Evolutionary conservation across 2,113 vertebrate species (phyloP).

Genomic region (Prunella fulvescens): DNA sequence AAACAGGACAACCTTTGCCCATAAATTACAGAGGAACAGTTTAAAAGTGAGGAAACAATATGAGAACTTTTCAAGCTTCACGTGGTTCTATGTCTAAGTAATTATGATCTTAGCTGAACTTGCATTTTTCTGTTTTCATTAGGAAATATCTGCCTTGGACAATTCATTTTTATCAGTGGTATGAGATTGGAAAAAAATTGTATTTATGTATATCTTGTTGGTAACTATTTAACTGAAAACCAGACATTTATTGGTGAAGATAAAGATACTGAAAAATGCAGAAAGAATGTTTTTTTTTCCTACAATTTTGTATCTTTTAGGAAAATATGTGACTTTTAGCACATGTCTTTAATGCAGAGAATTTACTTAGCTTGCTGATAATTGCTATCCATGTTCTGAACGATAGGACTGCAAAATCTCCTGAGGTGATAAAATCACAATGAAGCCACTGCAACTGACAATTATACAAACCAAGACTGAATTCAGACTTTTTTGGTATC

Average conservation of each 20-base stretch:
- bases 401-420: neutral
- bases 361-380: neutral
- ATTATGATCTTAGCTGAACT: neutral
- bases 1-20: neutral
- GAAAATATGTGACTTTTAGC: neutral
- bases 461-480: neutral
- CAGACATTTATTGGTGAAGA: neutral
- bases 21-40: neutral
- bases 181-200: accelerated
- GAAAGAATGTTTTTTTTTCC: neutral
- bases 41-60: neutral
- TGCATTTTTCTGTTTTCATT: neutral
- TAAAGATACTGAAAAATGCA: neutral
- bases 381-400: neutral
- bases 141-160: neutral
- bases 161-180: neutral
- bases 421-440: neutral
- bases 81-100: neutral
- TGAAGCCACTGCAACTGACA: neutral
- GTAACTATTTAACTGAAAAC: neutral
- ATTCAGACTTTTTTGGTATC: neutral
- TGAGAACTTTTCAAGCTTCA: neutral
- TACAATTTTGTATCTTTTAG: neutral
- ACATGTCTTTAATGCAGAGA: neutral
- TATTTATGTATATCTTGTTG: neutral